These are phyloP conservation scores for Cyclargus thomasi DNA, from an alignment of 1,140 invertebrate genomes.

Conservation along the genomic window DNA sequence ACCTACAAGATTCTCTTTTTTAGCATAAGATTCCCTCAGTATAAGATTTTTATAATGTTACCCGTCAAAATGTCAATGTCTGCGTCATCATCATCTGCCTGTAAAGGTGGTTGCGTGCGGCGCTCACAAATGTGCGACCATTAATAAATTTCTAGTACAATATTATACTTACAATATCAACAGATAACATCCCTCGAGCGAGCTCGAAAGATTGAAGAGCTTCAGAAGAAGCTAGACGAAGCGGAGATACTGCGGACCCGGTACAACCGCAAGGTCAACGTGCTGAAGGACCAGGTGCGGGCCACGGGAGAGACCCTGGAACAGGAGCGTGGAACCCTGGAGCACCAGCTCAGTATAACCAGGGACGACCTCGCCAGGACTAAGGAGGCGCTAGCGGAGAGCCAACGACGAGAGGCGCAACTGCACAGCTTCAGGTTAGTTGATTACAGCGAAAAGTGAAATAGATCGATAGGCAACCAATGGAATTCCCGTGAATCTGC, in stretches of 20 bases:
- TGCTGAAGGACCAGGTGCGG: constrained; percentile 80
- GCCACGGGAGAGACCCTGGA: constrained; percentile 79
- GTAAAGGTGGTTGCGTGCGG: too few relatives aligned
- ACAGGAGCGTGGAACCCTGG: constrained; percentile 82
- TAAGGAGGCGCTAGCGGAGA: constrained; percentile 82
- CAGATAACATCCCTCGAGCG: constrained; percentile 88
- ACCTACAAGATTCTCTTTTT: too few relatives aligned
- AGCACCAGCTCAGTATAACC: constrained; percentile 79
- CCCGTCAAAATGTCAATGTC: too few relatives aligned
- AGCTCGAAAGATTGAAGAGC: constrained; percentile 87
- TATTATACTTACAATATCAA: too few relatives aligned
- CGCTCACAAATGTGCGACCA: too few relatives aligned
- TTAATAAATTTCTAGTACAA: too few relatives aligned
- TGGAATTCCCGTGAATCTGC: too few relatives aligned
- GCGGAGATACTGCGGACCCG: constrained; percentile 82
- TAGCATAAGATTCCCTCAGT: too few relatives aligned
- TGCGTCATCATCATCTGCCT: too few relatives aligned
- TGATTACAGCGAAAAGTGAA: neutral
- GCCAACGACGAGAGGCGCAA: constrained; percentile 83
- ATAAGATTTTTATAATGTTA: too few relatives aligned
- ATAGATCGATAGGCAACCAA: too few relatives aligned
- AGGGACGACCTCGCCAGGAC: constrained; percentile 83
- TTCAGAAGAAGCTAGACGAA: constrained; percentile 85
- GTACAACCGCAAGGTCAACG: constrained; percentile 81
- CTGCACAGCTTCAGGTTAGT: constrained; percentile 80